Evolutionary conservation across 1,140 invertebrate genomes (phyloP).

Genomic region (Oryctes rhinoceros): DNA sequence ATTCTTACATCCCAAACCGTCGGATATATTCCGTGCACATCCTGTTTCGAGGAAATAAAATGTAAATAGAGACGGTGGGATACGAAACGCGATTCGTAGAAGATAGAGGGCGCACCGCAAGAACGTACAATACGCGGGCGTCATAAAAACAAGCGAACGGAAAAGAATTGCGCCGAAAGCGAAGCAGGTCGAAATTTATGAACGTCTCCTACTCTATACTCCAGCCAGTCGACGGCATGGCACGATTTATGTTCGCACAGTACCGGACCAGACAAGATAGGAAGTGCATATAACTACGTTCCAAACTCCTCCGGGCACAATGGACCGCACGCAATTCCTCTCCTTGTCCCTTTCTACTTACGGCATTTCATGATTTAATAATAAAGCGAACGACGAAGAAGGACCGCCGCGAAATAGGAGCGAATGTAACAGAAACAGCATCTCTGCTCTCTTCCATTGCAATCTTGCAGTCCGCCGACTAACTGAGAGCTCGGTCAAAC

Average conservation of each 20-base stretch:
- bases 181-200: constrained; percentile 6
- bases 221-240: neutral
- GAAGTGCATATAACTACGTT: constrained; percentile 26
- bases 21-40: neutral
- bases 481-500: constrained; percentile 7
- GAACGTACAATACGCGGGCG: neutral
- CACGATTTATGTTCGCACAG: constrained; percentile 1
- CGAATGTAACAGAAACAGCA: neutral
- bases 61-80: neutral
- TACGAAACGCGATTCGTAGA: neutral
- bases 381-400: constrained; percentile 9
- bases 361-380: constrained; percentile 15
- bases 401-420: neutral
- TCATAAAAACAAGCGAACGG: constrained; percentile 12
- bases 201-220: neutral
- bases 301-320: neutral
- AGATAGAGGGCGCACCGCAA: neutral
- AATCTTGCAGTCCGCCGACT: neutral
- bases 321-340: neutral
- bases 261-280: neutral
- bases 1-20: neutral
- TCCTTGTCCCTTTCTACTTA: neutral
- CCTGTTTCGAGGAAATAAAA: neutral
- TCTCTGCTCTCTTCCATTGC: neutral
- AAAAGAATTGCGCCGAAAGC: neutral